Percentiles rank a stretch among this genome's conserved stretches.
Conservation (phyloP, 2,113 vertebrate genomes). For the Ciconia boyciana region DNA sequence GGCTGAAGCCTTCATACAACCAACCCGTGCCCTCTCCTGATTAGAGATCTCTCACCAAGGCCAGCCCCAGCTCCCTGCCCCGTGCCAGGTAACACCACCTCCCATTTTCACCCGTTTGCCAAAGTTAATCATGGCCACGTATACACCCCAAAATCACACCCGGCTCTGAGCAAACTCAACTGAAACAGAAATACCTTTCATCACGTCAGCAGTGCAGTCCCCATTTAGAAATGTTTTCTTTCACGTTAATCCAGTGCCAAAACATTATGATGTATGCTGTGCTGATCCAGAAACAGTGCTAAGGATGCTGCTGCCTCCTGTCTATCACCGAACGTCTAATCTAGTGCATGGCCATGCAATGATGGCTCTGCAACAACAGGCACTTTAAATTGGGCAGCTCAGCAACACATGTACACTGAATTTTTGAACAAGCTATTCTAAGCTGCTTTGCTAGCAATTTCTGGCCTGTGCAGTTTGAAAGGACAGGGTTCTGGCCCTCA, state of each 20-base stretch:
- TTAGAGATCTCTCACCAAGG: constrained; percentile 5
- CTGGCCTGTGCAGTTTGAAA: constrained; percentile 47
- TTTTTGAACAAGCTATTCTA: constrained; percentile 50
- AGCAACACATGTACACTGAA: constrained; percentile 37
- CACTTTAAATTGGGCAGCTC: constrained; percentile 34
- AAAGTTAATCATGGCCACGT: neutral
- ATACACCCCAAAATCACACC: neutral
- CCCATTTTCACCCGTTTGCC: neutral
- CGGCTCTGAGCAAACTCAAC: neutral
- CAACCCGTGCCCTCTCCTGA: neutral
- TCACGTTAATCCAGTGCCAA: constrained; percentile 19
- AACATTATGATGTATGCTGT: neutral
- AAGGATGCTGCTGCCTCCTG: constrained; percentile 19
- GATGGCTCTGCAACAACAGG: neutral
- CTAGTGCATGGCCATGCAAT: neutral
- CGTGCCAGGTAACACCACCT: neutral
- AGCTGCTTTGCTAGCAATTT: constrained; percentile 63
- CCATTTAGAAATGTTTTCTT: constrained; percentile 9
- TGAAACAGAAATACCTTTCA: constrained; percentile 21
- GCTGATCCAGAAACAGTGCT: neutral
- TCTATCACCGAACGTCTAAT: neutral
- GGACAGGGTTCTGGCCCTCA: constrained; percentile 57
- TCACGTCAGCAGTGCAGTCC: neutral
- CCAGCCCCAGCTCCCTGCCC: constrained; percentile 23
- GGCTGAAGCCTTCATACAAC: neutral